Base-by-base conservation (phyloP, 2,888 invertebrate genomes). In the Drosophila austrosaltans region DNA sequence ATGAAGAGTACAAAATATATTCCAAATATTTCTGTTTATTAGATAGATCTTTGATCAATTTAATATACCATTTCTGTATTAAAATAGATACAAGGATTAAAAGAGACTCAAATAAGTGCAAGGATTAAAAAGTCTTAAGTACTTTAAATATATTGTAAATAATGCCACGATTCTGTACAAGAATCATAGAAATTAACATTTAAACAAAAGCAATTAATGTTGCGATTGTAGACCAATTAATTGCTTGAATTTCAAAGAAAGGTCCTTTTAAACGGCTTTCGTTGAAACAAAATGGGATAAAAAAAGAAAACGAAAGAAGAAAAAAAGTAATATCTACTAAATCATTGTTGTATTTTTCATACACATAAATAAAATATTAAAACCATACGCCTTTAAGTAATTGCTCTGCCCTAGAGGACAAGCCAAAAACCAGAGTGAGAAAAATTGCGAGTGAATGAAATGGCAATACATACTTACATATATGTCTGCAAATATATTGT, bases 281-380 rank as follows among this genome's bases (percentile, higher is more conserved):
- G 12, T 12, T 22, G 16, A 48, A 48, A 25, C 2, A 48, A 48
- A 48, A 8, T 30, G 5, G 30, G 36, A 36, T 8, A 8, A 36
- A 8, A 36, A 36, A 8, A 36, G 3, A 4, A 30, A 36, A 36
- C 1, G 10, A 36, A 36, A 36, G 2, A 36, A 36, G 8, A 36
- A 25, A 48, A 3, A 48, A 59, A 40, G 44, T 59, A 20, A 58
- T 64, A 67, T 48, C 63, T 71, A 67, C 40, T 54, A 67, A 63
- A 63, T 72, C 63, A 64, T 72, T 72, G 64, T 63, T 71, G 69
- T 68, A 2, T 48, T 30, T 20, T 39, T 64, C 39, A 48, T 63
- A 25, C 44, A 36, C 44, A 57, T 54, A 71, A 62, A 79, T 81
- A 54, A 81, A 81, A 79, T 81, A 81, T 81, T 81, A 67, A 79